Conservation (phyloP, 2,797 vertebrate genomes). For the Phrynocephalus forsythii region DNA sequence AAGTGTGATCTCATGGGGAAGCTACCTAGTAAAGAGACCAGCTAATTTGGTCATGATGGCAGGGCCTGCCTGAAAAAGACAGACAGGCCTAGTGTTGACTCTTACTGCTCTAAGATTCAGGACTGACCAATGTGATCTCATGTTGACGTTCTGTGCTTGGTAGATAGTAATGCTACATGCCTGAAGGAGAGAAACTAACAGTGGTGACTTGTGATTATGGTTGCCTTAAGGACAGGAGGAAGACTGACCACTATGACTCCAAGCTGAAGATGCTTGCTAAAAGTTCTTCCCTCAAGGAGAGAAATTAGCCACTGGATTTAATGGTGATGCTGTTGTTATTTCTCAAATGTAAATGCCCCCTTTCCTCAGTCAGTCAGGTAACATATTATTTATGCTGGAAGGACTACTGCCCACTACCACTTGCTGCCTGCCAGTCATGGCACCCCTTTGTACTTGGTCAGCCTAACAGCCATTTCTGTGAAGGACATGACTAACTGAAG, state of each 20-base stretch:
- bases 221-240: background rate
- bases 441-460: no score
- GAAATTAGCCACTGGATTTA: background rate
- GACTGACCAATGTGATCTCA: background rate
- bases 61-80: background rate
- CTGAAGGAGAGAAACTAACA: background rate
- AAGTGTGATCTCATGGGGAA: background rate
- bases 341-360: background rate
- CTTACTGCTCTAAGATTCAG: no score
- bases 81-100: background rate
- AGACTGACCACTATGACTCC: background rate
- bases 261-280: no score
- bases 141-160: background rate
- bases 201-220: background rate
- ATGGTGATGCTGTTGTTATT: background rate
- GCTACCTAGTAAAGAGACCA: background rate
- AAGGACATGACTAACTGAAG: background rate
- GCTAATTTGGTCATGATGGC: background rate
- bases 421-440: background rate
- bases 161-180: background rate
- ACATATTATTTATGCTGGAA: background rate
- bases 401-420: background rate
- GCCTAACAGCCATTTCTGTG: background rate
- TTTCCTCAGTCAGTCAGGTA: background rate
- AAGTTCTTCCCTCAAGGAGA: background rate